phyloP scores from a whole-genome alignment of 2,888 invertebrate genomes.

The Xylota segnis region DNA sequence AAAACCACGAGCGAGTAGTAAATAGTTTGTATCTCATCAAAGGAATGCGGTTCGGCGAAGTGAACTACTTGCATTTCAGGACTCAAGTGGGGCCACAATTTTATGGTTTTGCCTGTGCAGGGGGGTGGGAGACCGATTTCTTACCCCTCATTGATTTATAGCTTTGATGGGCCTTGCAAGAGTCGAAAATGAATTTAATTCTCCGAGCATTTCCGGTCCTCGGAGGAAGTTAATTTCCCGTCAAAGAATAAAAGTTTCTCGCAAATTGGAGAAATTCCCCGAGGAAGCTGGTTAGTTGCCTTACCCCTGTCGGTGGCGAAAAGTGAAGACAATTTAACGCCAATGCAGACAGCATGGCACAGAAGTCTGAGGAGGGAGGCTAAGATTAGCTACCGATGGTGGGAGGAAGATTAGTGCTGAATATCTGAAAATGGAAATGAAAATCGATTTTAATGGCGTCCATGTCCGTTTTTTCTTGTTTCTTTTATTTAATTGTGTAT shows the following conservation, averaged over 20 bases:
- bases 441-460: constrained; percentile 50
- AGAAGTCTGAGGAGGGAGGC: not conserved
- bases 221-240: constrained; percentile 43
- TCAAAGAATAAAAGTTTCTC: not conserved
- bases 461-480: constrained; percentile 3
- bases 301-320: not conserved
- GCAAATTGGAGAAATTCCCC: constrained; percentile 9
- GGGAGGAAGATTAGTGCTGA: constrained; percentile 17
- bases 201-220: constrained; percentile 8
- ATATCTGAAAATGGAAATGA: constrained; percentile 30
- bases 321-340: constrained; percentile 13
- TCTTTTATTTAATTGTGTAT: not conserved
- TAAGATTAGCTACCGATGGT: constrained; percentile 19
- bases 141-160: constrained; percentile 18
- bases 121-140: not conserved
- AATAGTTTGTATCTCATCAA: constrained; percentile 7
- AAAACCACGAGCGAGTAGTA: constrained; percentile 7
- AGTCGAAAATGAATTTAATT: constrained; percentile 39
- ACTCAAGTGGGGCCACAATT: not conserved
- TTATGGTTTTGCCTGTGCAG: not conserved
- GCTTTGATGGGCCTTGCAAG: constrained; percentile 16
- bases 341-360: constrained; percentile 15
- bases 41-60: constrained; percentile 21
- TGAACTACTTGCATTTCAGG: constrained; percentile 24
- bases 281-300: not conserved